Evolutionary conservation across 1,140 invertebrate genomes (phyloP), one percentile per base, ranked within the genome.

Genomic region (Drosophila sp.): DNA sequence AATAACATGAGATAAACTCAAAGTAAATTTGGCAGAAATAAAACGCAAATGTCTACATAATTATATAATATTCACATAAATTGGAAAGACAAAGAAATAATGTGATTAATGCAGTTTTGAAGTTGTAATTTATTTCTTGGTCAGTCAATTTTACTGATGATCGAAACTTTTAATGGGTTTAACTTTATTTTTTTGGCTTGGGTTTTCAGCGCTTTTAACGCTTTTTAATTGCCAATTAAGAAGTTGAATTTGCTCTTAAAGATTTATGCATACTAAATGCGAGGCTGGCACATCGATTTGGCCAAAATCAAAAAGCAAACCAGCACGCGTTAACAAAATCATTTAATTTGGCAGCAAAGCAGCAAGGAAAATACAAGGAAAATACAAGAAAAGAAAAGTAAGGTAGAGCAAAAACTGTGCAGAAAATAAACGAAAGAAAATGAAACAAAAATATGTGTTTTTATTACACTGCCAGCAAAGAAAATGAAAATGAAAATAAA

Each of bases 171-270:
- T 81, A 81, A 81, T 81, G 78, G 59, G 27, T 45, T 63, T 72
- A 16, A 51, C 46, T 45, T 66, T 46, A 57, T 51, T 45, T 25
- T 66, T 57, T 65, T 57, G 51, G 16, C 18, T 53, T 14, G 25
- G 32, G 40, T 63, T n/a, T 27, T 13, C 29, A 36, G 65, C 64
- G 76, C 45, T 63, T 78, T 45, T 69, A 78, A 87, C 66, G 73
- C 66, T 73, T 82, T 87, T 78, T 87, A 87, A 87, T 87, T 87
- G 79, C 66, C 82, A 87, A 82, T 87, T 82, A 89, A 69, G 64
- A 89, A 89, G 83, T 87, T 87, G 61, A 41, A 21, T 29, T 73
- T 32, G 62, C 51, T 11, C 27, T 14, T 11, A 56, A 62, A 70
- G 66, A 83, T 71, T 81, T 78, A 64, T 78, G 50, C 70, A 69